Conservation (phyloP, 2,113 vertebrate species). For the Cisticola juncidis region DNA sequence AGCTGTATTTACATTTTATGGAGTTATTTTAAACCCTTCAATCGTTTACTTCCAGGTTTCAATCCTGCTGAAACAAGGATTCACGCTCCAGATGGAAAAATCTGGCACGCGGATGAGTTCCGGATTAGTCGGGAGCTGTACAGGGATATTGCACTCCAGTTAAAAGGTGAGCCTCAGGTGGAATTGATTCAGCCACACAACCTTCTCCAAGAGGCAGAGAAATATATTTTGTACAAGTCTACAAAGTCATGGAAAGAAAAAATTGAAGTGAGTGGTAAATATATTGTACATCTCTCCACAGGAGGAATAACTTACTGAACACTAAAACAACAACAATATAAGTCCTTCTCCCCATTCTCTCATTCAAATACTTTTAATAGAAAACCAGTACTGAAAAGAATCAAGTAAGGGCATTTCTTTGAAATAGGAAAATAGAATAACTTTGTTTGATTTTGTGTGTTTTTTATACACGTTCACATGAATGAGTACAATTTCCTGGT, state of each 20-base stretch:
- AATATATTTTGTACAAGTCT: not conserved
- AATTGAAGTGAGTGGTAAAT: not conserved
- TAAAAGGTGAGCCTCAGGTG: constrained; percentile 76
- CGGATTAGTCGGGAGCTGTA: constrained; percentile 81
- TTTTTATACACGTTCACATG: not conserved
- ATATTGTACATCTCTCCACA: not conserved
- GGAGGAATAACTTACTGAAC: not conserved
- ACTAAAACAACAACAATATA: not conserved
- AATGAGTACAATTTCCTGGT: not conserved
- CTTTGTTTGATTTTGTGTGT: not conserved
- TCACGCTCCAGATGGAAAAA: constrained; percentile 83
- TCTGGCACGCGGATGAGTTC: constrained; percentile 84
- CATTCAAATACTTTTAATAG: not conserved
- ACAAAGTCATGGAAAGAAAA: not conserved
- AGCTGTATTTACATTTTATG: not conserved
- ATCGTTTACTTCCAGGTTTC: constrained; percentile 80
- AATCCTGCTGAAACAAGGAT: constrained; percentile 87
- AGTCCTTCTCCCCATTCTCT: not conserved
- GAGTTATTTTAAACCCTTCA: not conserved
- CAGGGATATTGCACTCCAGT: constrained; percentile 78
- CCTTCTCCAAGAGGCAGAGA: not conserved
- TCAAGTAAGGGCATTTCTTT: not conserved
- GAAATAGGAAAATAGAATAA: not conserved
- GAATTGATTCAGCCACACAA: not conserved
- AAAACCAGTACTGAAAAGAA: not conserved